These are phyloP conservation scores for Eudasyphora cyanicolor DNA, from an alignment of 2,888 invertebrate species.

Conservation along the genomic window DNA sequence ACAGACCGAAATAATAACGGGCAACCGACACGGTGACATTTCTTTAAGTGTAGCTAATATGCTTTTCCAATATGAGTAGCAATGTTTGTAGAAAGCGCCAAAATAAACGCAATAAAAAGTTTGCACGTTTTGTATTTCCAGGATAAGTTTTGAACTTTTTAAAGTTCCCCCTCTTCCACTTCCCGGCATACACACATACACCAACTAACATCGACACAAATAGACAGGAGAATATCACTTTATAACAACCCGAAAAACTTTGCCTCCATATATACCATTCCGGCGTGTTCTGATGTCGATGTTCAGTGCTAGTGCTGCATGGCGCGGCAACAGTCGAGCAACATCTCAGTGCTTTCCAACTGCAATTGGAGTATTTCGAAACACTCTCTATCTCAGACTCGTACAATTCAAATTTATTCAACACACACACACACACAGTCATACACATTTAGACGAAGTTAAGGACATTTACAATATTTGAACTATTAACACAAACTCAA, in stretches of 20 bases:
- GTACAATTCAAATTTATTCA: not conserved
- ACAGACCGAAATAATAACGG: too few species aligned
- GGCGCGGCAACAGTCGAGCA: not conserved
- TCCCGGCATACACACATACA: not conserved
- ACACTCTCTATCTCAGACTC: not conserved
- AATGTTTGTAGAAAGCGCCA: not conserved
- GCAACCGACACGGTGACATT: not conserved
- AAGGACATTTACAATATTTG: not conserved
- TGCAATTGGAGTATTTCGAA: not conserved
- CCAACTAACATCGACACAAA: not conserved
- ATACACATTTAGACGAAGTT: not conserved
- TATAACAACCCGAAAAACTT: not conserved
- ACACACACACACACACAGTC: too few species aligned
- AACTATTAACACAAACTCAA: not conserved
- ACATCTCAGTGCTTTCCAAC: not conserved
- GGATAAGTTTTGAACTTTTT: slow-evolving; percentile 35
- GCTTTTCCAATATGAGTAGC: not conserved
- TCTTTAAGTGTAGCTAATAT: slow-evolving; percentile 1
- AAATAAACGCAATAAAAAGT: slow-evolving; percentile 35
- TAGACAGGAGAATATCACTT: not conserved
- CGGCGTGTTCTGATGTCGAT: not conserved
- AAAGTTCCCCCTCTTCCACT: slow-evolving; percentile 26
- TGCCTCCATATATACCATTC: slow-evolving; percentile 4
- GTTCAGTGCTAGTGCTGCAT: too few species aligned
- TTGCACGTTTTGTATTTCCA: slow-evolving; percentile 23